Evolutionary conservation across 2,888 invertebrate genomes (phyloP).

Genomic region (Tineola bisselliella): DNA sequence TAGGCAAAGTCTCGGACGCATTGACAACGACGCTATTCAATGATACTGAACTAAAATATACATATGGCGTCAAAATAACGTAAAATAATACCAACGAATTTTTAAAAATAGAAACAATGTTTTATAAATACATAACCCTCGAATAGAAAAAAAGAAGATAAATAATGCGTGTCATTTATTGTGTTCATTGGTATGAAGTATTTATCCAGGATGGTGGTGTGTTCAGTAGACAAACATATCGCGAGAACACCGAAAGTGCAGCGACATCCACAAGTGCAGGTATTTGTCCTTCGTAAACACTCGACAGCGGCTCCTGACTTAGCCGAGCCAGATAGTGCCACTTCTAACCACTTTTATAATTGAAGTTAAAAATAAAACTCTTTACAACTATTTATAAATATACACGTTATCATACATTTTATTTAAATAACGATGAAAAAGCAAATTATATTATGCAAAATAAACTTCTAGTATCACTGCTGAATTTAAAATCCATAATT

Average conservation of each 20-base stretch:
- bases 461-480: too few relatives aligned
- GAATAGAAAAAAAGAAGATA: background rate
- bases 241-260: constrained; percentile 19
- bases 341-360: constrained; percentile 13
- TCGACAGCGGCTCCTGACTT: constrained; percentile 7
- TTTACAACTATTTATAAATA: background rate
- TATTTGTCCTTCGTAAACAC: constrained; percentile 54
- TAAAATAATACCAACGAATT: too few relatives aligned
- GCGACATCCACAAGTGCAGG: constrained; percentile 36
- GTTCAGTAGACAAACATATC: constrained; percentile 30
- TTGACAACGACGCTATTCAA: too few relatives aligned
- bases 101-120: background rate
- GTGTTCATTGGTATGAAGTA: background rate
- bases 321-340: constrained; percentile 5
- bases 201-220: constrained; percentile 6
- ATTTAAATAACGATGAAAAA: too few relatives aligned
- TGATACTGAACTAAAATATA: background rate
- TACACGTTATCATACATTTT: background rate
- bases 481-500: too few relatives aligned
- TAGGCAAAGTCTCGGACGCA: constrained; percentile 28
- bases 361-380: constrained; percentile 3
- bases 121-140: background rate
- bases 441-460: too few relatives aligned
- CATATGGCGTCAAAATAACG: background rate
- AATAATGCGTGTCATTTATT: background rate